A percentile compares a stretch with the other conserved stretches of the same genome.
These are phyloP conservation scores for Drosophila kanekoi DNA, from an alignment of 2,888 invertebrate species.

Conservation along the genomic window DNA sequence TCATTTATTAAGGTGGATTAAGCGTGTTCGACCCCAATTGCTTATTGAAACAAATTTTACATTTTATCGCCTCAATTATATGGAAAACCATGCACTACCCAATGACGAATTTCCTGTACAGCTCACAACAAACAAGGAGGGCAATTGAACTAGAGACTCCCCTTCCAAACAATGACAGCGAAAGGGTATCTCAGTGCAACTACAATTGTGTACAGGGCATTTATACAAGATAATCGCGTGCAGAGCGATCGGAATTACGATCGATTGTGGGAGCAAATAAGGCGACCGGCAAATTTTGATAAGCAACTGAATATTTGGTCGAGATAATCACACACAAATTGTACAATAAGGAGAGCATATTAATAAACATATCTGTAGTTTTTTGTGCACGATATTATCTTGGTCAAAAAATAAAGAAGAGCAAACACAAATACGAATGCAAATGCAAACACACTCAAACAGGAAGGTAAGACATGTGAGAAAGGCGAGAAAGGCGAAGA, in stretches of 20 bases:
- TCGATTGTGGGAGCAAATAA: slow-evolving; percentile 63
- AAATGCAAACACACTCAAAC: slow-evolving; percentile 40
- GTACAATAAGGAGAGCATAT: slow-evolving; percentile 35
- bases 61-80: slow-evolving; percentile 47
- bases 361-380: slow-evolving; percentile 12
- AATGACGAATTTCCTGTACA: slow-evolving; percentile 59
- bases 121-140: slow-evolving; percentile 48
- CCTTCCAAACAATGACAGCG: slow-evolving; percentile 18
- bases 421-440: slow-evolving; percentile 52
- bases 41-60: slow-evolving; percentile 4
- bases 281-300: slow-evolving; percentile 39
- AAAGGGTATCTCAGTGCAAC: slow-evolving; percentile 38
- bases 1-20: slow-evolving; percentile 21
- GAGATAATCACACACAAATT: slow-evolving; percentile 37
- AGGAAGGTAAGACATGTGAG: slow-evolving; percentile 21
- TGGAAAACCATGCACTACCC: slow-evolving; percentile 33
- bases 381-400: slow-evolving; percentile 51
- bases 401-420: slow-evolving; percentile 28
- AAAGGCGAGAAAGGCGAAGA: slow-evolving; percentile 13
- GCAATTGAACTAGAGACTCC: slow-evolving; percentile 37
- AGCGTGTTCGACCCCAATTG: slow-evolving; percentile 10
- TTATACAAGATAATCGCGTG: slow-evolving; percentile 14
- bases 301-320: slow-evolving; percentile 35
- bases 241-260: slow-evolving; percentile 42
- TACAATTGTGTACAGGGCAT: slow-evolving; percentile 9